Evolutionary conservation across 2,797 vertebrate genomes (phyloP).

Genomic region (Ambastaia sidthimunki): DNA sequence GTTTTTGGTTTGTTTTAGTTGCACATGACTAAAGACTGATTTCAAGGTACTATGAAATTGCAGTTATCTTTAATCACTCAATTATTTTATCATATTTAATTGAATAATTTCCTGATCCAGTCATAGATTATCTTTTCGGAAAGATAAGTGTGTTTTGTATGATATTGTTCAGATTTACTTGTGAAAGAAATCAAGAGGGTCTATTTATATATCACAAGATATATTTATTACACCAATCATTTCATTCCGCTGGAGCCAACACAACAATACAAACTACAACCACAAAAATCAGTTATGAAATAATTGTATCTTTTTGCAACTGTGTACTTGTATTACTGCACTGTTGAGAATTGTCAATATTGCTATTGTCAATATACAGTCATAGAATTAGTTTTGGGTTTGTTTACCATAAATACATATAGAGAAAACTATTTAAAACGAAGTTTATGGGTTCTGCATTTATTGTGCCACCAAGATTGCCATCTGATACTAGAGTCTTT

Average conservation of each 20-base stretch:
- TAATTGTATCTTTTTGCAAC: not conserved
- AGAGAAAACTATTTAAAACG: not conserved
- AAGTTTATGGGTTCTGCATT: not conserved
- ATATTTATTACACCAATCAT: conserved; percentile 63
- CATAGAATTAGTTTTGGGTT: not conserved
- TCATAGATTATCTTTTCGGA: conserved; percentile 37
- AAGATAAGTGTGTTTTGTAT: conserved; percentile 44
- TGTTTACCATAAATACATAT: conserved; percentile 13
- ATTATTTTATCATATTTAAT: conserved; percentile 66
- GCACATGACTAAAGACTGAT: conserved; percentile 65
- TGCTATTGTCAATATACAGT: not conserved
- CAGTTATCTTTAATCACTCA: conserved; percentile 54
- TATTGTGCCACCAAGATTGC: not conserved
- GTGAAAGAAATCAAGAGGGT: conserved; percentile 53
- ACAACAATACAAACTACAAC: conserved; percentile 14
- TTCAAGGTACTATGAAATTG: conserved; percentile 72
- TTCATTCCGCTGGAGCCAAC: conserved; percentile 24
- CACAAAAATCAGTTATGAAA: not conserved
- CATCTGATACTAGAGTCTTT: not conserved
- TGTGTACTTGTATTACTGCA: no score
- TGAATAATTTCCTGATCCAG: conserved; percentile 50
- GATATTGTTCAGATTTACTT: conserved; percentile 46
- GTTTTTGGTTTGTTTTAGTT: conserved; percentile 54
- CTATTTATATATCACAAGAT: conserved; percentile 60
- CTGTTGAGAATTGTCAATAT: not conserved